phyloP scores from a whole-genome alignment of 2,113 vertebrate species.

The Ellobius talpinus region DNA sequence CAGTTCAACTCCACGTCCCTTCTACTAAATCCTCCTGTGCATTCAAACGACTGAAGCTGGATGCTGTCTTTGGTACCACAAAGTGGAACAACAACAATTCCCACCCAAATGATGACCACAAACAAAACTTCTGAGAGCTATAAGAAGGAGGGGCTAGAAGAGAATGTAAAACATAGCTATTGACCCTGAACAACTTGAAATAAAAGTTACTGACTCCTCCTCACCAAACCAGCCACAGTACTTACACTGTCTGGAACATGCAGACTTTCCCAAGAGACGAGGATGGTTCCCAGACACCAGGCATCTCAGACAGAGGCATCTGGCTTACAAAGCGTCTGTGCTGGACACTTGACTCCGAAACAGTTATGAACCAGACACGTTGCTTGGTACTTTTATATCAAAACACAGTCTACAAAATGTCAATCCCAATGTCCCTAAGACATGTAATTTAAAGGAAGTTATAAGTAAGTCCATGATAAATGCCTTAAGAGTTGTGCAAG shows the following conservation, averaged over 20 bases:
- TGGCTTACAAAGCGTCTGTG: not conserved
- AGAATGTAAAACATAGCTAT: not conserved
- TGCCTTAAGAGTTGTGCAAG: not conserved
- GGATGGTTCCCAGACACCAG: not conserved
- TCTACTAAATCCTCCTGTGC: not conserved
- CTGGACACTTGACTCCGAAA: not conserved
- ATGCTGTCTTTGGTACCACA: not conserved
- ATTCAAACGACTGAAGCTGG: not conserved
- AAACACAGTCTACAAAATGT: not conserved
- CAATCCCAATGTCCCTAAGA: not conserved
- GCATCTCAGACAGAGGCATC: not conserved
- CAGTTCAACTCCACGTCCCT: not conserved
- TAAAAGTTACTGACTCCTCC: not conserved
- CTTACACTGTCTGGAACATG: not conserved
- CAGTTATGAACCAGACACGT: not conserved
- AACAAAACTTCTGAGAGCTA: not conserved
- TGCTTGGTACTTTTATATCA: slow-evolving; percentile 17
- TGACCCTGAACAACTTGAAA: not conserved
- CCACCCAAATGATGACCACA: not conserved
- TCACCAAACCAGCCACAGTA: not conserved
- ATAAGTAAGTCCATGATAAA: not conserved
- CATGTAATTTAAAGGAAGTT: not conserved
- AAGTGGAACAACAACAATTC: not conserved
- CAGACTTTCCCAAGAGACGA: not conserved
- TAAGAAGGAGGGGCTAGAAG: not conserved